Conservation (phyloP, 2,888 invertebrate genomes). For the Cephonodes hylas region DNA sequence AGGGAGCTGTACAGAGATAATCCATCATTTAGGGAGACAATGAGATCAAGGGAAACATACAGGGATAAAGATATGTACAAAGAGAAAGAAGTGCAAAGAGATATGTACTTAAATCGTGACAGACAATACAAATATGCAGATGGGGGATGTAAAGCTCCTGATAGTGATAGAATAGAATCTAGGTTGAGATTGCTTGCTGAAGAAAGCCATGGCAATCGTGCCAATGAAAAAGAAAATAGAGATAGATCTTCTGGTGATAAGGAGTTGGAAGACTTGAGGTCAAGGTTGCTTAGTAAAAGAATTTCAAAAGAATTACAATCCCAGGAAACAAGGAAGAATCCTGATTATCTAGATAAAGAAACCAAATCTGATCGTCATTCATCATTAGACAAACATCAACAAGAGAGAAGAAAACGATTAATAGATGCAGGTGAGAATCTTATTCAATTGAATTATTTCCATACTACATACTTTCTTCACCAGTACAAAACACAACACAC, state of each 20-base stretch:
- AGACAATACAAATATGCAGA: slow-evolving; percentile 67
- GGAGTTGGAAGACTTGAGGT: slow-evolving; percentile 88
- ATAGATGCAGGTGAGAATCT: slow-evolving; percentile 83
- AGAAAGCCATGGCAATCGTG: slow-evolving; percentile 60
- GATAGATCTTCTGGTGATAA: slow-evolving; percentile 77
- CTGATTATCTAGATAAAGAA: slow-evolving; percentile 73
- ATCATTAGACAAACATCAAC: slow-evolving; percentile 73
- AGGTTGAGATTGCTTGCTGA: slow-evolving; percentile 64
- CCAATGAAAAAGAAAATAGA: slow-evolving; percentile 75
- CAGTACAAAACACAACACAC: too few relatives aligned
- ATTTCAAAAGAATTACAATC: slow-evolving; percentile 84
- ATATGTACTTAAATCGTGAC: slow-evolving; percentile 58
- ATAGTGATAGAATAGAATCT: slow-evolving; percentile 66
- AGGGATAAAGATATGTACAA: slow-evolving; percentile 59
- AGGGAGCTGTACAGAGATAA: slow-evolving; percentile 49
- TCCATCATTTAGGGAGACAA: slow-evolving; percentile 50
- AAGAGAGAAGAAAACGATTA: slow-evolving; percentile 84
- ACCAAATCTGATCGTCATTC: slow-evolving; percentile 63
- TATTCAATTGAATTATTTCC: not conserved
- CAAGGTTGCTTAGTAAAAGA: slow-evolving; percentile 85
- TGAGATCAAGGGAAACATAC: slow-evolving; percentile 54
- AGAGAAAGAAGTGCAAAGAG: slow-evolving; percentile 64
- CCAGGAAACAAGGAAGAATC: slow-evolving; percentile 62
- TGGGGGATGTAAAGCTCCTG: slow-evolving; percentile 58
- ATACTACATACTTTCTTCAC: too few relatives aligned